Conservation (phyloP, 2,797 vertebrate species). For the Sebastes iracundus region DNA sequence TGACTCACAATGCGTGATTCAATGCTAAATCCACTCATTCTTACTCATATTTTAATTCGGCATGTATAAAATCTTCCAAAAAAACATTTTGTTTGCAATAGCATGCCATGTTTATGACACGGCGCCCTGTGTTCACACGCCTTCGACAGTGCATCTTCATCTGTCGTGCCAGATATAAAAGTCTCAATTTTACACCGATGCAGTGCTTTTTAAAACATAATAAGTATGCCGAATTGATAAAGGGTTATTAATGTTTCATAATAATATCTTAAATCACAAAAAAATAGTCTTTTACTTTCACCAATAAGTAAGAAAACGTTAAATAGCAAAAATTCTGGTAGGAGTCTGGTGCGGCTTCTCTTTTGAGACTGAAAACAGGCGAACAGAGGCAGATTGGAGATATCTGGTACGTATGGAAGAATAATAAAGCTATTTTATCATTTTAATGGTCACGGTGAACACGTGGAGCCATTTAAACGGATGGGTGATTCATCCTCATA, state of each 20-base stretch:
- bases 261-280: fast-evolving
- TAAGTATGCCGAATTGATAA: neutral
- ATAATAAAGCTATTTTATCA: fast-evolving
- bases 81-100: fast-evolving
- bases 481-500: neutral
- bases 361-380: neutral
- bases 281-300: fast-evolving
- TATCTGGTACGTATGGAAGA: fast-evolving
- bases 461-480: neutral
- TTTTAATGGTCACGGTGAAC: neutral
- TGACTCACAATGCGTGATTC: neutral
- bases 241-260: fast-evolving
- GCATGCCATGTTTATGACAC: neutral
- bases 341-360: neutral
- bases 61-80: neutral
- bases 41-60: neutral
- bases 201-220: fast-evolving
- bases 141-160: fast-evolving
- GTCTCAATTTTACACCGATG: neutral
- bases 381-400: neutral
- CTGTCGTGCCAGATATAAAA: neutral
- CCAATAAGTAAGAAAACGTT: fast-evolving
- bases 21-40: fast-evolving
- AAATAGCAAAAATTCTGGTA: neutral
- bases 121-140: neutral